phyloP scores from a whole-genome alignment of 2,888 invertebrate species.

The Philaethria dido region DNA sequence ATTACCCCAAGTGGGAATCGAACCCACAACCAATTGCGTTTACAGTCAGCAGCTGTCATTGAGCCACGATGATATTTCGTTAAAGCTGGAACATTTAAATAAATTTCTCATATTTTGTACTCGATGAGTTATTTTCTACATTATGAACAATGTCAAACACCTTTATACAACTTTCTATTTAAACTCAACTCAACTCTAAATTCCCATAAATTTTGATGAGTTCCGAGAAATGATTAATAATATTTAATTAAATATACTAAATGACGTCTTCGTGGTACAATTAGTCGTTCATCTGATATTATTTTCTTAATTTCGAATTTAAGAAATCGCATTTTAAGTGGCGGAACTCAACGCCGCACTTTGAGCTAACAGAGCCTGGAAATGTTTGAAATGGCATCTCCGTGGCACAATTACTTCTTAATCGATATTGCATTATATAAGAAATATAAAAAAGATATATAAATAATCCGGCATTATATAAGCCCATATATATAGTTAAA shows the following conservation, averaged over 20 bases:
- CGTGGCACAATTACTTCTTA: too few relatives aligned
- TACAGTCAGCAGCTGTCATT: not conserved
- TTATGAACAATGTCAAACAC: not conserved
- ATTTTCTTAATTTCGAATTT: not conserved
- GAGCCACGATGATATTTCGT: too few relatives aligned
- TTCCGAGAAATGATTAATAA: slow-evolving; percentile 3
- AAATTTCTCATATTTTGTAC: slow-evolving; percentile 7
- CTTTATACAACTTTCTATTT: slow-evolving; percentile 17
- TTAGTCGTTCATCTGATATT: not conserved
- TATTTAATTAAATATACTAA: slow-evolving; percentile 8
- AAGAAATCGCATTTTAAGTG: too few relatives aligned
- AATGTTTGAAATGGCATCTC: too few relatives aligned
- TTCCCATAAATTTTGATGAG: not conserved
- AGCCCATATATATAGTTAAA: too few relatives aligned
- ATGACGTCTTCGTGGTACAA: not conserved
- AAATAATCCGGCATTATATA: too few relatives aligned
- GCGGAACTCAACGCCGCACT: too few relatives aligned
- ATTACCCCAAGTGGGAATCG: too few relatives aligned
- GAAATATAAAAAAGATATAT: too few relatives aligned
- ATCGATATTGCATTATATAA: too few relatives aligned
- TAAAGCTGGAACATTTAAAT: not conserved
- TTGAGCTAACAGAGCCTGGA: too few relatives aligned
- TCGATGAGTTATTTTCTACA: not conserved
- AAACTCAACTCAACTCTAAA: slow-evolving; percentile 2
- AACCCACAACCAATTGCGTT: too few relatives aligned